These are phyloP conservation scores for Sicus ferrugineus DNA, from an alignment of 2,888 invertebrate species.

Conservation along the genomic window DNA sequence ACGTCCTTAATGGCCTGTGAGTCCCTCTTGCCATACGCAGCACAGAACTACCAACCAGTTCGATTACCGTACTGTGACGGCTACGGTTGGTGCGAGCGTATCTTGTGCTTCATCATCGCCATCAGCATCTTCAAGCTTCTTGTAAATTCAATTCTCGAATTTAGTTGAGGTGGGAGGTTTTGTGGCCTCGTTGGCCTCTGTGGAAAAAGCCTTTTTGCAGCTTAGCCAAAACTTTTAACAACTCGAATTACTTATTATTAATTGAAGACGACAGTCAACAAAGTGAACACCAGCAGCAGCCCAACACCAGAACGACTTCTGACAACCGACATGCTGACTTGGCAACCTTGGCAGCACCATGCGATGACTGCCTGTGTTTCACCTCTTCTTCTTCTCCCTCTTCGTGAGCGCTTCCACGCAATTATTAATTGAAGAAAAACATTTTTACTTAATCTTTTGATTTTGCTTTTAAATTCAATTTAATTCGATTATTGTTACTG, in stretches of 20 bases:
- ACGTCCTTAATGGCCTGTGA: conserved; percentile 15
- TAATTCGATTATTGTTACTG: conserved; percentile 30
- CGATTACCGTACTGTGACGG: conserved; percentile 27
- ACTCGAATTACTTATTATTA: conserved; percentile 35
- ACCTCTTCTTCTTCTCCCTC: neutral
- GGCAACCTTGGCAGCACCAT: conserved; percentile 14
- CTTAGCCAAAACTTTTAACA: conserved; percentile 33
- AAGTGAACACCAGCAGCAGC: conserved; percentile 7
- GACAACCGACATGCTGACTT: conserved; percentile 28
- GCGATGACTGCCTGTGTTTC: neutral
- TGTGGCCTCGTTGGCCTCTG: neutral
- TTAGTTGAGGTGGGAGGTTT: neutral
- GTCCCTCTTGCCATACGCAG: neutral
- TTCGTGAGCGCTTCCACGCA: no score
- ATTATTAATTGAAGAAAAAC: conserved; percentile 28
- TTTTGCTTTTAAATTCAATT: conserved; percentile 33
- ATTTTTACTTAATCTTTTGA: conserved; percentile 32
- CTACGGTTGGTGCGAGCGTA: neutral
- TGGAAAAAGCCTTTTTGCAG: conserved; percentile 29
- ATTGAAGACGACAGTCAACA: conserved; percentile 35
- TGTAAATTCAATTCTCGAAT: conserved; percentile 19
- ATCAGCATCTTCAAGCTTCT: conserved; percentile 17
- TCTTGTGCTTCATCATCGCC: neutral
- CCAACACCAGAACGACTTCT: conserved; percentile 15
- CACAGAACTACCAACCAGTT: conserved; percentile 8